Base-by-base conservation (phyloP, 2,888 invertebrate species). In the Apomyelois bistriatella region DNA sequence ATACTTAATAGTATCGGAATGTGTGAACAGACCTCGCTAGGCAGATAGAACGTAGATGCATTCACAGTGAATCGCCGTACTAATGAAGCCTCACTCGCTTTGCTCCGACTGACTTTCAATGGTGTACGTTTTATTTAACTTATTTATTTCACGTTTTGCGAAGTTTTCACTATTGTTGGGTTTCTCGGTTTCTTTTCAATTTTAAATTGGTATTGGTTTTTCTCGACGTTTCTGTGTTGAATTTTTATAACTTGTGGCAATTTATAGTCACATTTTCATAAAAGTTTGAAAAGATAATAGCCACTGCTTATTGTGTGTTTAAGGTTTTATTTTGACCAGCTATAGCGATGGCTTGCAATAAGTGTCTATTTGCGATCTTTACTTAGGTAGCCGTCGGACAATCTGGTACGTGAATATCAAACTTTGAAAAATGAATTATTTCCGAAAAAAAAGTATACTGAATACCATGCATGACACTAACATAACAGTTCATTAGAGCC, bases 191-290 rank as follows among this genome's bases (percentile, higher is more conserved):
- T 32, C 46, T 46, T 32, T 46, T 35, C 32, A 46, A 46, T 46
- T 46, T 43, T 35, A 46, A 46, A 46, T 46, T 46, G 46, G 46
- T 46, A 46, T 46, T 16, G 46, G 46, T 46, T 46, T 16, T 32
- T 15, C 9, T 46, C 13, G 12, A 13, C 32, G 12, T 42, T 4
- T 12, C 28, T 28, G n/a, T 12, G 13, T 30, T 30, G 28, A 13
- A 12, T 43, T 30, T 42, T 22, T 5, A 22, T 22, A 22, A 22
- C 5, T 43, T 13, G 43, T n/a, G 28, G 1, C 28, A 30, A 13
- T 43, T 28, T 13, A 22, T 8, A 1, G n/a, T n/a, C 28, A 13
- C 5, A 22, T 3, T 22, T 22, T 22, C 5, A 22, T 3, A 2
- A 2, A 22, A 22, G 22, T 3, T 22, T 5, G n/a, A n/a, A n/a